Percentiles rank a stretch among this genome's conserved stretches.
Conservation (phyloP, 2,888 invertebrate species). For the Eupithecia vulgata region DNA sequence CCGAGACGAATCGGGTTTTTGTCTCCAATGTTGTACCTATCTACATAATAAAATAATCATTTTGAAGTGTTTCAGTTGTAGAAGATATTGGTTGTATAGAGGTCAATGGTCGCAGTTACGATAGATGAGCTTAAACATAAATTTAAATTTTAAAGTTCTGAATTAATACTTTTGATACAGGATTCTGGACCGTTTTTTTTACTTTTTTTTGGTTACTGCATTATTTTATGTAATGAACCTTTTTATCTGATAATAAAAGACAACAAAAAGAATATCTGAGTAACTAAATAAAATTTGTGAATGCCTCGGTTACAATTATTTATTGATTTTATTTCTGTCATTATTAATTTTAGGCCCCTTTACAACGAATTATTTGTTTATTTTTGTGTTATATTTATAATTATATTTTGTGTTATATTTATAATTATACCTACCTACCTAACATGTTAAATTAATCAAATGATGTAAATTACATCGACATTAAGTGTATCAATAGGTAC, state of each 20-base stretch:
- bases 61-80: slow-evolving; percentile 21
- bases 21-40: slow-evolving; percentile 14
- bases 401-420: no score
- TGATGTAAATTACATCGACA: no score
- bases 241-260: not conserved
- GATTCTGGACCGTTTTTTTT: not conserved
- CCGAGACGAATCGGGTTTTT: slow-evolving; percentile 34
- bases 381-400: no score
- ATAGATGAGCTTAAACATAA: not conserved
- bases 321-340: no score
- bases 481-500: no score
- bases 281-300: not conserved
- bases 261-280: not conserved
- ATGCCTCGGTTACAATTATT: not conserved
- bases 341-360: no score
- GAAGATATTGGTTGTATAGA: not conserved
- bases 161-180: not conserved
- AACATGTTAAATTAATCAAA: no score
- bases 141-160: not conserved
- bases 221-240: not conserved
- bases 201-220: not conserved
- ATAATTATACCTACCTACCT: no score
- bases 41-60: slow-evolving; percentile 27
- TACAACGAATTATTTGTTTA: no score
- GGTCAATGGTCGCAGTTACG: slow-evolving; percentile 11